Evolutionary conservation across 2,888 invertebrate genomes (phyloP).

Genomic region (Thalpophila matura): DNA sequence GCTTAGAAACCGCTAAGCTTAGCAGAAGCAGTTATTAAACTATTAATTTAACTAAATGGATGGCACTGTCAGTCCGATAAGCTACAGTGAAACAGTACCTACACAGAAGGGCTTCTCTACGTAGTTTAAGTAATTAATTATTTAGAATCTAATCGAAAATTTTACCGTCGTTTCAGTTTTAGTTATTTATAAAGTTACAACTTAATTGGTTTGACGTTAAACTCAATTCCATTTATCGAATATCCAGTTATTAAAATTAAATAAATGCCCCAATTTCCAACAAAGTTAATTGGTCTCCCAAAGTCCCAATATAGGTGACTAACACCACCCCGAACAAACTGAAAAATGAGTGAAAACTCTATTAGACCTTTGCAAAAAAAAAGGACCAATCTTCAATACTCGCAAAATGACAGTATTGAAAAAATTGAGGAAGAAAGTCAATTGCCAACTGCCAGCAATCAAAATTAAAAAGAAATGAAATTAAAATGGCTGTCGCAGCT

Average conservation of each 20-base stretch:
- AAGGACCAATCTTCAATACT: not conserved
- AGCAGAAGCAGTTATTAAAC: constrained; percentile 45
- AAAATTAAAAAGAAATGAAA: constrained; percentile 58
- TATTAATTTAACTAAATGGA: constrained; percentile 42
- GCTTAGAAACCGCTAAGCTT: constrained; percentile 30
- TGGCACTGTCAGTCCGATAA: constrained; percentile 27
- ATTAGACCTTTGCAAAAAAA: not conserved
- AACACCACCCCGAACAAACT: constrained; percentile 1
- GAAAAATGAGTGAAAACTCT: not conserved
- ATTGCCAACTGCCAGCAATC: constrained; percentile 47
- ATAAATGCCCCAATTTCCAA: constrained; percentile 18
- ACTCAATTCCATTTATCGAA: constrained; percentile 16
- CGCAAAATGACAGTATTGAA: constrained; percentile 17
- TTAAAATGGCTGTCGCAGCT: constrained; percentile 60
- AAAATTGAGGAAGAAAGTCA: constrained; percentile 44
- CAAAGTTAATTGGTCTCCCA: constrained; percentile 31
- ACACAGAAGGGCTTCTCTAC: constrained; percentile 26
- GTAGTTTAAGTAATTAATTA: constrained; percentile 47
- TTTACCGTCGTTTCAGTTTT: constrained; percentile 1
- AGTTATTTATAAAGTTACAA: constrained; percentile 18
- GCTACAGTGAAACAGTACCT: constrained; percentile 20
- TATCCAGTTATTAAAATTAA: constrained; percentile 12
- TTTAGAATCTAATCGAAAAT: constrained; percentile 24
- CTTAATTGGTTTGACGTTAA: constrained; percentile 19
- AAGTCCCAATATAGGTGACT: not conserved